Evolutionary conservation across 1,140 invertebrate species (phyloP).

Genomic region (Cyrtorhinus lividipennis): DNA sequence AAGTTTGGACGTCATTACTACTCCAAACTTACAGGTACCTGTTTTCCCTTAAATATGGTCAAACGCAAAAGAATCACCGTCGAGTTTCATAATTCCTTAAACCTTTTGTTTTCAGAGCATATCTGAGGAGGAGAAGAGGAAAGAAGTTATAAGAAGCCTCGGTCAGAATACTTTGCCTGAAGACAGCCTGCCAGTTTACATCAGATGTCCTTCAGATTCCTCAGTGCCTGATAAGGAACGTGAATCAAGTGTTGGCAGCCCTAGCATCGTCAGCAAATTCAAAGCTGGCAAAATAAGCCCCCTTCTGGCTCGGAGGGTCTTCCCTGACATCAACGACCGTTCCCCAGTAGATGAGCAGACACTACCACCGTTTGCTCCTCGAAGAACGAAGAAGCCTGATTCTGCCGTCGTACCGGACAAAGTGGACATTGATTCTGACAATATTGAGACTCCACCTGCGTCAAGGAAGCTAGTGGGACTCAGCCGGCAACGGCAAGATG

Average conservation of each 20-base stretch:
- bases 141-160: constrained; percentile 35
- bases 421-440: constrained; percentile 77
- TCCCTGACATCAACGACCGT: constrained; percentile 22
- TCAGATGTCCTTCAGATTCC: constrained; percentile 36
- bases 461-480: constrained; percentile 47
- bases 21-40: constrained; percentile 33
- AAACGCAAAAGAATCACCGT: not conserved
- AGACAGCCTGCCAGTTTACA: constrained; percentile 47
- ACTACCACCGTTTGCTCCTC: constrained; percentile 29
- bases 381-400: constrained; percentile 26
- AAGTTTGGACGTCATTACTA: constrained; percentile 32
- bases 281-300: constrained; percentile 23
- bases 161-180: constrained; percentile 30
- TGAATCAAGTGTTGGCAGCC: not conserved
- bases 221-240: constrained; percentile 1
- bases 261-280: constrained; percentile 6
- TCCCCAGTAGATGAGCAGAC: constrained; percentile 24
- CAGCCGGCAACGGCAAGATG: constrained; percentile 26
- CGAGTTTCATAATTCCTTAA: too few species aligned
- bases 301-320: constrained; percentile 20
- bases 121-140: constrained; percentile 39
- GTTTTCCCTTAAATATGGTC: not conserved
- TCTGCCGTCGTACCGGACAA: constrained; percentile 45
- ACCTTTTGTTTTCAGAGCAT: constrained; percentile 34
- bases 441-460: constrained; percentile 75